Base-by-base conservation (phyloP, 1,140 invertebrate genomes). In the Chironomus striatipennis region DNA sequence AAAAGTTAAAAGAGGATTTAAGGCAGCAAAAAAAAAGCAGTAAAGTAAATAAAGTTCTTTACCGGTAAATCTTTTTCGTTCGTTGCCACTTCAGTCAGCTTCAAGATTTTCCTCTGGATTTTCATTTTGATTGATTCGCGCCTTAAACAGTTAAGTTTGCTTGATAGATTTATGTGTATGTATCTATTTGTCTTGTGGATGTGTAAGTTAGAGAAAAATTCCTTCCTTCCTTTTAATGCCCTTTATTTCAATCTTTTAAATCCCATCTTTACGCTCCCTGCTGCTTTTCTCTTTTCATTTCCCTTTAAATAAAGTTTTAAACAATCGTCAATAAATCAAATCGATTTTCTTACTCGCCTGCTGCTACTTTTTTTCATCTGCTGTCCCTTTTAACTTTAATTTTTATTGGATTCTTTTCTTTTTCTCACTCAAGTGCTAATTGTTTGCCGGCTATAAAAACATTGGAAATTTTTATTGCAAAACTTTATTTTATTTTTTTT, bases 51-150 rank as follows among this genome's bases (percentile, higher is more conserved):
- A 57, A 57, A 57, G 47, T 57, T 57, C 47, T 57, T 57, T 12
- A n/a, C 12, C 47, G 47, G 47, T 57, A 57, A 57, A 57, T 57
- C 47, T 57, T 12, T 57, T 57, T 57, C 24, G 24, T 34, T 34
- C 24, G 24, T 34, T 34, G 24, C 24, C 24, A 34, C 24, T 34
- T 57, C n/a, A 57, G 12, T 57, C 47, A 57, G n/a, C 10, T 57
- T 57, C 12, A 57, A 57, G 47, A 57, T 15, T 57, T 47, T 47
- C 4, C 47, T 57, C 24, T 57, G 47, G 47, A 57, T 57, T 57
- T 57, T 57, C 47, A 57, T 57, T 57, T 57, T 57, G 47, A 57
- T 57, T 57, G 47, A 57, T 57, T 57, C n/a, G 47, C 47, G n/a
- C 47, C n/a, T 12, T n/a, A n/a, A 57, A 57, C 8, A n/a, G 15